Evolutionary conservation across 2,113 vertebrate species (phyloP).

Genomic region (Chunga burmeisteri): DNA sequence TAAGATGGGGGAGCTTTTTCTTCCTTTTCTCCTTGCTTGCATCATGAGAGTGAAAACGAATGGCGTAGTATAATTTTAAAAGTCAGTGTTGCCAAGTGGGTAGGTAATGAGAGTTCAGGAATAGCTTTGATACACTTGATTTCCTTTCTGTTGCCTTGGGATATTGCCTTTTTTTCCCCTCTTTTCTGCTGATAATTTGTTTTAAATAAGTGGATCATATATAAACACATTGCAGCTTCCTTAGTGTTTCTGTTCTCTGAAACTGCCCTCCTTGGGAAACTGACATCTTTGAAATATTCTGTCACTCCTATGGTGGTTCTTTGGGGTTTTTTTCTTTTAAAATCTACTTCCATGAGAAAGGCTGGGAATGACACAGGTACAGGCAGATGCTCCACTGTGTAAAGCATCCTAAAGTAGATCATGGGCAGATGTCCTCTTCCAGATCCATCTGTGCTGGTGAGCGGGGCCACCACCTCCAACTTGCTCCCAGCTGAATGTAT

Average conservation of each 20-base stretch:
- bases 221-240: neutral
- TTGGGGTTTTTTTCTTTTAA: neutral
- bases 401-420: neutral
- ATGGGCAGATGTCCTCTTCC: neutral
- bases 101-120: conserved; percentile 35
- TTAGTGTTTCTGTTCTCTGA: neutral
- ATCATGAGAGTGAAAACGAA: conserved; percentile 1
- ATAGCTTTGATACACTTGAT: conserved; percentile 39
- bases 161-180: neutral
- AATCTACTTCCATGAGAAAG: neutral
- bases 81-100: neutral
- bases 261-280: neutral
- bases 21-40: neutral
- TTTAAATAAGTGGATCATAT: neutral
- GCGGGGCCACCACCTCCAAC: neutral
- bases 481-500: neutral
- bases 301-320: neutral
- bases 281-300: neutral
- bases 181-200: neutral
- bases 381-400: neutral
- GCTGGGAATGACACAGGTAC: neutral
- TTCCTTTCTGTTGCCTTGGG: conserved; percentile 46
- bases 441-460: neutral
- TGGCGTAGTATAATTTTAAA: neutral
- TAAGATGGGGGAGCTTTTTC: neutral